Base-by-base conservation (phyloP, 2,888 invertebrate genomes). In the Sinhomidia bicolor region DNA sequence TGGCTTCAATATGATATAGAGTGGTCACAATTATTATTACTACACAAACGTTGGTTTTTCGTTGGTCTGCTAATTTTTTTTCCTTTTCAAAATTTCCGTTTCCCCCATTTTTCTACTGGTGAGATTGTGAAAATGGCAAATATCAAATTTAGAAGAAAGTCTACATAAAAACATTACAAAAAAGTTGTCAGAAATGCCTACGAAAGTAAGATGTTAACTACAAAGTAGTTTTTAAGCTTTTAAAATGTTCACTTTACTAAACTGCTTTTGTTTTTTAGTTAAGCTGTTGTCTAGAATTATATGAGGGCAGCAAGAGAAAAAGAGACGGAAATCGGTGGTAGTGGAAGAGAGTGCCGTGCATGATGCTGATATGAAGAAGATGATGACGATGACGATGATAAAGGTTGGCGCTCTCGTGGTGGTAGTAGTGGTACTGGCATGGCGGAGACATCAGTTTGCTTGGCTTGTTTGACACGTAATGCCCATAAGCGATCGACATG, bases 401-500 rank as follows among this genome's bases (percentile, higher is more conserved):
- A 65, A 29, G 29, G 44, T 51, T 10, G 26, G n/a, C n/a, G n/a
- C n/a, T n/a, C n/a, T n/a, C n/a, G n/a, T 10, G 47, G n/a, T 76
- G 74, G 2, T 76, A 51, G 74, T 47, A 6, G 29, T 65, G 36
- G 65, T 10, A 41, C 20, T 23, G 23, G 62, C 17, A 23, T 20
- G 32, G 47, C 47, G 51, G 74, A 76, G 47, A 76, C 47, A 76
- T 47, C 74, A 51, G 74, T 47, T 81, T 62, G 47, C 65, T 65
- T 68, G 23, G 62, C 84, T 76, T 85, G 85, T 65, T 78, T 85
- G 85, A 85, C 85, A 85, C 85, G 85, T 85, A 85, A 79, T 85
- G 85, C 85, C 85, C 85, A 85, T 79, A 85, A 85, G 85, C 85
- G 85, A 85, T 85, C 78, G 65, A 65, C 65, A 65, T 65, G 65